Base-by-base conservation (phyloP, 1,140 invertebrate genomes). In the Oryzaephilus surinamensis region DNA sequence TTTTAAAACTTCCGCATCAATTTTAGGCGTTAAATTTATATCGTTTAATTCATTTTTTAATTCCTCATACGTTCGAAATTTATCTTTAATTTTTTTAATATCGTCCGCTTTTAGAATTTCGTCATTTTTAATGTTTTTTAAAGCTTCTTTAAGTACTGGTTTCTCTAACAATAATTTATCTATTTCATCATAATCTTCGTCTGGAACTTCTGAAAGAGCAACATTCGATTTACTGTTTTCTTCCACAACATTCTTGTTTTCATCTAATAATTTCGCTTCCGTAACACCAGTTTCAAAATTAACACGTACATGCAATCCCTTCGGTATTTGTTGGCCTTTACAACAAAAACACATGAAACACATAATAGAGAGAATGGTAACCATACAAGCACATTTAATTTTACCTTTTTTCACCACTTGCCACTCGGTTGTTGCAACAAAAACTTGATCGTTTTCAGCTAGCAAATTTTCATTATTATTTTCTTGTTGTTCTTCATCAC, bases 261-360 rank as follows among this genome's bases (percentile, higher is more conserved):
- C 54, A 18, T 80, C 73, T 45, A 84, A 54, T 26, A 86, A 57
- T 63, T 85, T 87, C 1, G 81, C 84, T 57, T 87, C 79, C 31
- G 69, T 77, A 38, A 71, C 48, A 7, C 81, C 81, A 15, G 79
- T 86, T 56, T 77, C 50, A 10, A 88, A 62, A 65, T 87, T 81
- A 35, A 86, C 68, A 23, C 82, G 63, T 3, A 85, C 67, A 61
- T 88, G 82, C 2, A 87, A 56, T 4, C 84, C 84, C 36, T 64
- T 56, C 5, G 83, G 83, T 45, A 88, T 73, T 18, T 68, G 62
- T 61, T 81, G 79, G 38, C 76, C 82, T 83, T 16, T 32, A 2
- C 13, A 6, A 17, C 30, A 12, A 18, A 33, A 29, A 40, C 32
- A 7, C 31, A 7, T 24, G 23, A 10, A n/a, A 4, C 8, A 24